These are phyloP conservation scores for Bombylius major DNA, from an alignment of 2,888 invertebrate species.

Conservation along the genomic window DNA sequence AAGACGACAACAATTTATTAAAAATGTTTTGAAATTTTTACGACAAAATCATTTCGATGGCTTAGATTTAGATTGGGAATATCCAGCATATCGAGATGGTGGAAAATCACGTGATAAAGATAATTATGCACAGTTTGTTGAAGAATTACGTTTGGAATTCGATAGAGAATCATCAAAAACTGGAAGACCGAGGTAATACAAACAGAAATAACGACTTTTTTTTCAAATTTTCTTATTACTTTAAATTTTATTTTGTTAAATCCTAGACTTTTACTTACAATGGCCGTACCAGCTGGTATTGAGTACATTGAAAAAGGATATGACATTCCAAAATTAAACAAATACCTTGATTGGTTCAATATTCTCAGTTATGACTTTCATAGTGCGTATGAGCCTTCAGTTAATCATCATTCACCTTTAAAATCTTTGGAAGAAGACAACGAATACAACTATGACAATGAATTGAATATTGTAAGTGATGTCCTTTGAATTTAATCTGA, in stretches of 20 bases:
- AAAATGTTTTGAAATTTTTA: conserved; percentile 72
- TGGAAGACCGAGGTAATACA: conserved; percentile 46
- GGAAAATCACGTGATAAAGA: conserved; percentile 68
- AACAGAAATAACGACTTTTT: neutral
- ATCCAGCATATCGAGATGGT: conserved; percentile 42
- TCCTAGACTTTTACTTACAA: conserved; percentile 61
- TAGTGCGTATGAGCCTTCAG: conserved; percentile 80
- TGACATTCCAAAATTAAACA: conserved; percentile 74
- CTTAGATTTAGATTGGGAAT: conserved; percentile 80
- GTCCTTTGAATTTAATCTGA: neutral
- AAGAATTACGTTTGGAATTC: conserved; percentile 81
- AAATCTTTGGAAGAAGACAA: conserved; percentile 65
- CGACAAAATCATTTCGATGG: conserved; percentile 89
- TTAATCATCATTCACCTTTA: conserved; percentile 82
- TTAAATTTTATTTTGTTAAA: neutral
- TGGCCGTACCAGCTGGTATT: conserved; percentile 89
- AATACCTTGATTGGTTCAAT: conserved; percentile 87
- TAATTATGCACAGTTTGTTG: conserved; percentile 77
- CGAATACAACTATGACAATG: conserved; percentile 77
- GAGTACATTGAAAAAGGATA: conserved; percentile 90
- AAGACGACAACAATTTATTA: conserved; percentile 66
- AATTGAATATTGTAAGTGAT: conserved; percentile 76
- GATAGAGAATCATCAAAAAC: conserved; percentile 75
- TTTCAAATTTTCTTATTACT: neutral
- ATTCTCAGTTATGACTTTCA: conserved; percentile 86